phyloP scores from a whole-genome alignment of 2,797 vertebrate species.

The Siniperca scherzeri region DNA sequence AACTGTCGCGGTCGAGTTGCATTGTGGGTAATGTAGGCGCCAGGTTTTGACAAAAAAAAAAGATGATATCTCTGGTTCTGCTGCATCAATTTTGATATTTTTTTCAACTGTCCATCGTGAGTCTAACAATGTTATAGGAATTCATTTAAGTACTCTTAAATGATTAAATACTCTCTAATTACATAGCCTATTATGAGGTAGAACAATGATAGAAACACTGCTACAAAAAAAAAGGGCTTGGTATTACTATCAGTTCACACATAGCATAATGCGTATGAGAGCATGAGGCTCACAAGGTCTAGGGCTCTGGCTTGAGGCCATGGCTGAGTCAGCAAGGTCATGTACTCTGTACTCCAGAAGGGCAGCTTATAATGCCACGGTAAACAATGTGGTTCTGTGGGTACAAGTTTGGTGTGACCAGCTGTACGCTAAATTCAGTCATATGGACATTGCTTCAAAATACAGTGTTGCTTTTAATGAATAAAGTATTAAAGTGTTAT shows the following conservation, averaged over 20 bases:
- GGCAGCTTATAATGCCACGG: slow-evolving; percentile 25
- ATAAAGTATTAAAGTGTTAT: neutral
- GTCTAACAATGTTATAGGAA: neutral
- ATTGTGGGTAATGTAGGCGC: neutral
- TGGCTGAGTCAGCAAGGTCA: slow-evolving; percentile 65
- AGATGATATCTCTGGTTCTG: neutral
- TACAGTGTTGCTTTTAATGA: neutral
- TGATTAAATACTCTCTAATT: neutral
- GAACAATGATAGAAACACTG: neutral
- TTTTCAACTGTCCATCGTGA: neutral
- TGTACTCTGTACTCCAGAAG: slow-evolving; percentile 51
- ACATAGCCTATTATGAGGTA: too few species aligned
- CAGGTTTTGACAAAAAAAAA: neutral
- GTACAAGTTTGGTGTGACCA: slow-evolving; percentile 6
- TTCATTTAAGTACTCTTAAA: neutral
- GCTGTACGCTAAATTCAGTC: neutral
- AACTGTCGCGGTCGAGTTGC: neutral
- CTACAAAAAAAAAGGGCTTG: neutral
- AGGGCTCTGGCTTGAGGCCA: slow-evolving; percentile 59
- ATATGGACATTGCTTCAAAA: slow-evolving; percentile 5
- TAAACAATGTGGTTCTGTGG: slow-evolving; percentile 41
- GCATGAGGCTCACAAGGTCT: slow-evolving; percentile 39
- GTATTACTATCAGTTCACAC: neutral
- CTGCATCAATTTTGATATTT: neutral
- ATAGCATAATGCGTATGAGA: neutral